Conservation (phyloP, 1,140 invertebrate genomes). For the Euwallacea fornicatus region DNA sequence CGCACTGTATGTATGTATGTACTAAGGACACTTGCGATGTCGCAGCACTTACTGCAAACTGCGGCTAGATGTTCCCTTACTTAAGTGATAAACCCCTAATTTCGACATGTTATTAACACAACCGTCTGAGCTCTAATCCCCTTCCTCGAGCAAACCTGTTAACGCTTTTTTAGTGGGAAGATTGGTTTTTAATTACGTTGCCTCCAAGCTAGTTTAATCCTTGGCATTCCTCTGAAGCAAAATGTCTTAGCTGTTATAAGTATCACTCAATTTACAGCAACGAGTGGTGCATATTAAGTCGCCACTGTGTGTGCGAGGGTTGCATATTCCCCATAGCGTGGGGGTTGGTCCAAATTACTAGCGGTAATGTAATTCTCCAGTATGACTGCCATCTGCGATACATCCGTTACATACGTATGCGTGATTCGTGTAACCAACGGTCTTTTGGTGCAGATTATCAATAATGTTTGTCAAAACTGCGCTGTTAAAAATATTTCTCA, state of each 20-base stretch:
- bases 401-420: conserved; percentile 35
- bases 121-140: conserved; percentile 15
- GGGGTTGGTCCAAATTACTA: conserved; percentile 20
- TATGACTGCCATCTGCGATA: conserved; percentile 27
- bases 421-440: conserved; percentile 11
- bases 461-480: no score
- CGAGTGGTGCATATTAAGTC: conserved; percentile 13
- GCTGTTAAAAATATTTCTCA: no score
- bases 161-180: conserved; percentile 18
- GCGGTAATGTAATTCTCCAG: conserved; percentile 27
- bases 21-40: no score
- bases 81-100: conserved; percentile 9
- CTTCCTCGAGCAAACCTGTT: conserved; percentile 7
- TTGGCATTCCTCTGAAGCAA: no score
- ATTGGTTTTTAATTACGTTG: conserved; percentile 20
- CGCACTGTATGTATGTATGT: no score
- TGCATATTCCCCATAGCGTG: conserved; percentile 14
- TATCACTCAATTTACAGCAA: no score
- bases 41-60: no score
- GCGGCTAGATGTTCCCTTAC: not conserved
- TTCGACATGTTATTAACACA: conserved; percentile 11
- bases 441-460: not conserved
- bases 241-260: no score
- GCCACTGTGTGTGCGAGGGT: conserved; percentile 1
- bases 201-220: not conserved